Evolutionary conservation across 2,797 vertebrate genomes (phyloP).

Genomic region (Enteromius trimaculatus): DNA sequence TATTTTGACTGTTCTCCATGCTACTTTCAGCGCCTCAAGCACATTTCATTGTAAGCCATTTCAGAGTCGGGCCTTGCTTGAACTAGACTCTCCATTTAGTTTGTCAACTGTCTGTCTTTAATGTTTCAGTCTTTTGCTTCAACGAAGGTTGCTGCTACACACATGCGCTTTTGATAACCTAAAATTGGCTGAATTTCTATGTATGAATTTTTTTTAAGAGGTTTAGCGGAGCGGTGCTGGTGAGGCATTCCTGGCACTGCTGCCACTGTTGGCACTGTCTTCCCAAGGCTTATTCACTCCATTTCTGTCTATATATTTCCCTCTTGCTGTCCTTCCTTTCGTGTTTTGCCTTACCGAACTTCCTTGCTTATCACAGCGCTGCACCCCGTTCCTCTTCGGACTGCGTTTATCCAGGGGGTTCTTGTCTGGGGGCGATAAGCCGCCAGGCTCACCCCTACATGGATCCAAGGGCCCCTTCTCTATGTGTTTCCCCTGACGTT

Average conservation of each 20-base stretch:
- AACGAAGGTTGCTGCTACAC: conserved; percentile 22
- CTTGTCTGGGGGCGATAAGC: conserved; percentile 84
- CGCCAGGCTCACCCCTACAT: conserved; percentile 73
- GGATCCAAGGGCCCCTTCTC: conserved; percentile 69
- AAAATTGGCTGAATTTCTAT: conserved; percentile 77
- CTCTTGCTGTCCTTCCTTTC: conserved; percentile 13
- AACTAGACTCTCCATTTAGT: conserved; percentile 56
- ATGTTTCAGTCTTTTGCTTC: conserved; percentile 39
- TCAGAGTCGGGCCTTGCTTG: conserved; percentile 65
- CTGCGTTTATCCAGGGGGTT: conserved; percentile 76
- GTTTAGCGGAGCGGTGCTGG: conserved; percentile 72
- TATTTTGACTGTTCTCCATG: conserved; percentile 72
- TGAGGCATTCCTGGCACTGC: conserved; percentile 68
- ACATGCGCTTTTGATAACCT: conserved; percentile 66
- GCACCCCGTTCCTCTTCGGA: conserved; percentile 72
- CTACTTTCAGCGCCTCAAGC: conserved; percentile 78
- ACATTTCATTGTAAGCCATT: conserved; percentile 78
- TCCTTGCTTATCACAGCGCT: conserved; percentile 79
- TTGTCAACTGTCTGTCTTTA: background rate
- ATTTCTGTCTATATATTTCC: conserved; percentile 27
- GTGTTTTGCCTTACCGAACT: conserved; percentile 72
- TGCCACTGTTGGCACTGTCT: conserved; percentile 23
- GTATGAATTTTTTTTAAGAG: conserved; percentile 82
- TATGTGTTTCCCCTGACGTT: conserved; percentile 34
- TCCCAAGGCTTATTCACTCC: conserved; percentile 24